Evolutionary conservation across 2,797 vertebrate genomes (phyloP).

Genomic region (Apogon hyalosoma): DNA sequence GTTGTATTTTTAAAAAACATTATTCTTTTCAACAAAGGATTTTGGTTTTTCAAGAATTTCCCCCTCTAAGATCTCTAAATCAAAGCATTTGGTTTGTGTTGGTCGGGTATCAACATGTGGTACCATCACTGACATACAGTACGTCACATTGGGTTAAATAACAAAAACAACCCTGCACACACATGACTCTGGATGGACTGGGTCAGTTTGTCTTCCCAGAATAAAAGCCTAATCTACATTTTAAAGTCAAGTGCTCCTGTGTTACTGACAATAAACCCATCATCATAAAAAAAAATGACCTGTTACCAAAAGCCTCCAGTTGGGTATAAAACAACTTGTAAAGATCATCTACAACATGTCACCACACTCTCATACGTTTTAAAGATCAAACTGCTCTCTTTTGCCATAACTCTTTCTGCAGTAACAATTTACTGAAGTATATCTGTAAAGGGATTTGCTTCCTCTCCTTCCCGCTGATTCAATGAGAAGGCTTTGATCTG

Average conservation of each 20-base stretch:
- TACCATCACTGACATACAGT: background rate
- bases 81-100: slow-evolving; percentile 17
- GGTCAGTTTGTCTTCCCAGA: slow-evolving; percentile 11
- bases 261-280: background rate
- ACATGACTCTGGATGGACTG: slow-evolving; percentile 8
- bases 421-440: slow-evolving; percentile 36
- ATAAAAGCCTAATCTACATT: slow-evolving; percentile 5
- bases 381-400: slow-evolving; percentile 8
- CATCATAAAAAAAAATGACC: background rate
- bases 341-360: slow-evolving; percentile 13
- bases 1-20: slow-evolving; percentile 15
- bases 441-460: slow-evolving; percentile 59
- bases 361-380: slow-evolving; percentile 7
- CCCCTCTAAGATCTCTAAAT: slow-evolving; percentile 7
- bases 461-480: slow-evolving; percentile 59
- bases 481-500: slow-evolving; percentile 63
- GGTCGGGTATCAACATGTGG: slow-evolving; percentile 10
- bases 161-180: slow-evolving; percentile 5
- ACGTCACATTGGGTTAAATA: slow-evolving; percentile 13
- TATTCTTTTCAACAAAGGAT: slow-evolving; percentile 41
- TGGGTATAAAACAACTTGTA: background rate
- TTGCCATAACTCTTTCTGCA: slow-evolving; percentile 19
- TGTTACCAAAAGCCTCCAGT: background rate
- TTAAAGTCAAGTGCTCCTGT: background rate
- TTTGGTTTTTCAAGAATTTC: slow-evolving; percentile 15